Evolutionary conservation across 1,140 invertebrate species (phyloP).

Genomic region (Drosophila eugracilis): DNA sequence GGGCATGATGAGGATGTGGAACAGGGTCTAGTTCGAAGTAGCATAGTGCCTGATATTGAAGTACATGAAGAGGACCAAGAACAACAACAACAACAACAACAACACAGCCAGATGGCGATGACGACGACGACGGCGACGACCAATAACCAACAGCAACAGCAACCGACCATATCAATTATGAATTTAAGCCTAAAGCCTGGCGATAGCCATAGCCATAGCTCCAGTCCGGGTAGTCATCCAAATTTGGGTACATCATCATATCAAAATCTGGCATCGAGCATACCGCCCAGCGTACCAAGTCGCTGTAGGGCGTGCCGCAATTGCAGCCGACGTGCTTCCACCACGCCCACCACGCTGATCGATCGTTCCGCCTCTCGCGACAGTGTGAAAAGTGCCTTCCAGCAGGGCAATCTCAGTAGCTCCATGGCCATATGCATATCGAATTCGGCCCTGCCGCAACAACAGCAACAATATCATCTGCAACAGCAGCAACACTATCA

Average conservation of each 20-base stretch:
- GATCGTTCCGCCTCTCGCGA: constrained; percentile 90
- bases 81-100: no score
- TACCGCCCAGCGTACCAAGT: constrained; percentile 85
- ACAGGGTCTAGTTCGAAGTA: constrained; percentile 87
- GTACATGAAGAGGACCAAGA: constrained; percentile 89
- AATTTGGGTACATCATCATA: constrained; percentile 83
- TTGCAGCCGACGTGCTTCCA: constrained; percentile 90
- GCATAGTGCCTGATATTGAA: constrained; percentile 94
- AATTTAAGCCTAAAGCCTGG: constrained; percentile 72
- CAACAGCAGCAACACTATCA: constrained; percentile 44
- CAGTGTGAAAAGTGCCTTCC: constrained; percentile 88
- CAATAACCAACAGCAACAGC: constrained; percentile 48
- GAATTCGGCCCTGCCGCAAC: constrained; percentile 59
- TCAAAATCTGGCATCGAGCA: constrained; percentile 87
- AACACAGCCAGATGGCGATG: constrained; percentile 32
- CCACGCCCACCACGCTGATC: constrained; percentile 90
- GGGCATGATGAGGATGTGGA: constrained; percentile 86
- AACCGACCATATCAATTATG: constrained; percentile 84
- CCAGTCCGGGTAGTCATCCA: constrained; percentile 85
- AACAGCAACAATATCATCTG: constrained; percentile 49
- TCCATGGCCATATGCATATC: constrained; percentile 77
- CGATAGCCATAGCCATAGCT: constrained; percentile 24
- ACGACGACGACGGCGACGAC: constrained; percentile 31
- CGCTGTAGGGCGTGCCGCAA: constrained; percentile 87
- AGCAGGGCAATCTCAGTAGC: constrained; percentile 82